phyloP scores from a whole-genome alignment of 2,888 invertebrate genomes.

The Orgyia antiqua region DNA sequence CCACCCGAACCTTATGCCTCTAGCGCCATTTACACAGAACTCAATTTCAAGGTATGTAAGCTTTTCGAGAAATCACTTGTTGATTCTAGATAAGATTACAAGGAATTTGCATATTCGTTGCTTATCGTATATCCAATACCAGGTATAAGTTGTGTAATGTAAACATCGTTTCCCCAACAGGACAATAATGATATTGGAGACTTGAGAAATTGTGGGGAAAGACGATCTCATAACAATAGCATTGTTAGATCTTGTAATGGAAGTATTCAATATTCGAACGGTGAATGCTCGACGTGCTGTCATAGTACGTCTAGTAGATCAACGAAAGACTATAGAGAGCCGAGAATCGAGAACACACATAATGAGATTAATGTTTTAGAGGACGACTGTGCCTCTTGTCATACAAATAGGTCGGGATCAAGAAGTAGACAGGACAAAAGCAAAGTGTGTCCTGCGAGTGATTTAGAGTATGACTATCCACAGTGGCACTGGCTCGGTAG shows the following conservation, averaged over 20 bases:
- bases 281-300: constrained; percentile 71
- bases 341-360: constrained; percentile 57
- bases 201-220: constrained; percentile 63
- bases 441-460: constrained; percentile 69
- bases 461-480: constrained; percentile 73
- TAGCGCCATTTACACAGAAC: constrained; percentile 74
- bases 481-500: constrained; percentile 74
- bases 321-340: constrained; percentile 69
- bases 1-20: constrained; percentile 73
- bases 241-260: constrained; percentile 73
- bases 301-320: constrained; percentile 72
- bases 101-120: constrained; percentile 46
- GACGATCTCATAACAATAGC: constrained; percentile 73
- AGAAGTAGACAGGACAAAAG: constrained; percentile 72
- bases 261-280: constrained; percentile 70
- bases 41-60: constrained; percentile 73
- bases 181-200: constrained; percentile 69
- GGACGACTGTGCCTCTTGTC: constrained; percentile 67
- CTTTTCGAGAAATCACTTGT: too few species aligned
- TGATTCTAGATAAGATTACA: constrained; percentile 54
- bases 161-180: constrained; percentile 52
- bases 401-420: constrained; percentile 70
- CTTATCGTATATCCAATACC: constrained; percentile 28
- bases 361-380: constrained; percentile 65
- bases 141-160: constrained; percentile 26